Percentiles rank a stretch among this genome's conserved stretches.
phyloP scores from a whole-genome alignment of 2,797 vertebrate genomes.

The Numenius phaeopus region DNA sequence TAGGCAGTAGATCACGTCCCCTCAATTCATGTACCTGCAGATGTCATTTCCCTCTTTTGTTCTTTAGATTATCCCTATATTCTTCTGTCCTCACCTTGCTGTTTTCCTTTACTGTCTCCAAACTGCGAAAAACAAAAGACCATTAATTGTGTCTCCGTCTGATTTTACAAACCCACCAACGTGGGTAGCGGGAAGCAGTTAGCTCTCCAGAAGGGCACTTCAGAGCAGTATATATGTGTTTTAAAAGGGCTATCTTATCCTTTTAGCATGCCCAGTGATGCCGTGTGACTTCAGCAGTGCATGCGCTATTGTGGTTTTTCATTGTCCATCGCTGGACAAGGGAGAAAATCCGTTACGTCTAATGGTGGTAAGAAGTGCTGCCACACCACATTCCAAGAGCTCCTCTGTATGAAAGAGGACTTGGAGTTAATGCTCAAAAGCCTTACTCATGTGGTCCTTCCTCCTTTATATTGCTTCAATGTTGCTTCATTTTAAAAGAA shows the following conservation, averaged over 20 bases:
- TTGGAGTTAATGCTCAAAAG: not conserved
- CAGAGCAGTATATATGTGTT: not conserved
- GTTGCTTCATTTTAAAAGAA: not conserved
- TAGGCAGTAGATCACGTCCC: not conserved
- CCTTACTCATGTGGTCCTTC: not conserved
- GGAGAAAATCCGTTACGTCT: not conserved
- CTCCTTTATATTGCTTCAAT: not conserved
- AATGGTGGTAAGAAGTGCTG: not conserved
- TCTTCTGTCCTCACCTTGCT: not conserved
- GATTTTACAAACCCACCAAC: not conserved
- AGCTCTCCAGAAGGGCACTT: not conserved
- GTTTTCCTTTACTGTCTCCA: not conserved
- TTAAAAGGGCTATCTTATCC: not conserved
- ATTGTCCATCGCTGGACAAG: rapidly evolving
- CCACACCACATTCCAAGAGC: not conserved
- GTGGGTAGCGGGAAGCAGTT: not conserved
- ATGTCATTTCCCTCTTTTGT: not conserved
- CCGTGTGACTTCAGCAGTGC: not conserved
- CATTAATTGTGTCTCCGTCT: not conserved
- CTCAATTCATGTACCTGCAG: not conserved
- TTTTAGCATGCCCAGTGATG: not conserved
- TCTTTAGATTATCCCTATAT: not conserved
- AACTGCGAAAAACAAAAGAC: not conserved
- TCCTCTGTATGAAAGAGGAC: not conserved
- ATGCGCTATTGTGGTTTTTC: not conserved